Conservation (phyloP, 2,797 vertebrate genomes). For the Sebastes baramenuke region DNA sequence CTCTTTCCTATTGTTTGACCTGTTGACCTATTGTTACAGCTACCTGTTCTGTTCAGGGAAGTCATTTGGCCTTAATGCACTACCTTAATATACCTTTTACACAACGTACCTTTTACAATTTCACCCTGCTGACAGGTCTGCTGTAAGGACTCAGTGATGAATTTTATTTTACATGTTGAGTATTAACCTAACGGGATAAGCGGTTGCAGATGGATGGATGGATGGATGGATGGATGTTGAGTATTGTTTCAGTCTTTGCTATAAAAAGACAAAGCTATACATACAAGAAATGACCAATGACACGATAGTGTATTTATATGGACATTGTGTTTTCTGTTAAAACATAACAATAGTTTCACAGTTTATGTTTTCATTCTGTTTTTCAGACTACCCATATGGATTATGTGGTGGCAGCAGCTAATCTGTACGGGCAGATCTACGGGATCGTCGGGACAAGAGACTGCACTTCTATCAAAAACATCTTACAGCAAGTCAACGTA, state of each 20-base stretch:
- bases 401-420: conserved; percentile 86
- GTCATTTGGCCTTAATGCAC: neutral
- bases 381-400: conserved; percentile 81
- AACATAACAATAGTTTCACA: neutral
- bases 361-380: neutral
- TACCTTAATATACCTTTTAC: neutral
- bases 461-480: neutral
- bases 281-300: neutral
- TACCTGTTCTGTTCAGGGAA: neutral
- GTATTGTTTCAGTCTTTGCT: neutral
- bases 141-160: neutral
- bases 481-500: conserved; percentile 64
- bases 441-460: conserved; percentile 74
- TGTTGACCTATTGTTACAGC: neutral
- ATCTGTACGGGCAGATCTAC: conserved; percentile 83
- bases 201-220: too few species aligned
- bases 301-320: too few species aligned
- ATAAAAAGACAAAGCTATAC: neutral
- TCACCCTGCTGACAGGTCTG: neutral
- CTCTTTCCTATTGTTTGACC: too few species aligned
- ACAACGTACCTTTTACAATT: neutral
- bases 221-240: too few species aligned
- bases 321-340: neutral
- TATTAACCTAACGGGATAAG: too few species aligned
- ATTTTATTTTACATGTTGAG: neutral